phyloP scores from a whole-genome alignment of 2,797 vertebrate species.

The Sebastes diaconus region DNA sequence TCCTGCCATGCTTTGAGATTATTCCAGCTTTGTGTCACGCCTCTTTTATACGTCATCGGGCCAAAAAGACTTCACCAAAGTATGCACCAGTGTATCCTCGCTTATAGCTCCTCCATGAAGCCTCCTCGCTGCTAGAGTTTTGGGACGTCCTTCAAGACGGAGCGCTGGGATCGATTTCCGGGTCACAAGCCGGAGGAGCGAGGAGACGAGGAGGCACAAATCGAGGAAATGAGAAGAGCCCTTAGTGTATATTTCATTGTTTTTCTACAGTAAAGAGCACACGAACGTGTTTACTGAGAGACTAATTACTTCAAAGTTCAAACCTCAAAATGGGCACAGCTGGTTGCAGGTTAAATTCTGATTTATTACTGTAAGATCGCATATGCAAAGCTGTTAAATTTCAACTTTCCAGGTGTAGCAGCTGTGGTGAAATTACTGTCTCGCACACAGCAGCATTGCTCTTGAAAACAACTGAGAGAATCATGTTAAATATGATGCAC shows the following conservation, averaged over 20 bases:
- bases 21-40: too few relatives aligned
- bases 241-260: neutral
- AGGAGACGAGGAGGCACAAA: neutral
- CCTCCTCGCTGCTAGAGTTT: neutral
- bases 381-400: neutral
- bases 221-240: neutral
- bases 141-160: neutral
- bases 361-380: neutral
- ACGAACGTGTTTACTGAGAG: too few relatives aligned
- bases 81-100: neutral
- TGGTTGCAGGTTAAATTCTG: neutral
- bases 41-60: too few relatives aligned
- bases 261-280: neutral
- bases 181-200: neutral
- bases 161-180: neutral
- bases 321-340: neutral
- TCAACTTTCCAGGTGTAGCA: neutral
- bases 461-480: neutral
- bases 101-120: neutral
- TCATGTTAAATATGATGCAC: neutral
- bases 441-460: neutral
- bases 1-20: too few relatives aligned
- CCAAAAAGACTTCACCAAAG: neutral
- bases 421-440: neutral
- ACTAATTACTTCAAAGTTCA: neutral